Base-by-base conservation (phyloP, 2,888 invertebrate species). In the Drosophila crucigera region DNA sequence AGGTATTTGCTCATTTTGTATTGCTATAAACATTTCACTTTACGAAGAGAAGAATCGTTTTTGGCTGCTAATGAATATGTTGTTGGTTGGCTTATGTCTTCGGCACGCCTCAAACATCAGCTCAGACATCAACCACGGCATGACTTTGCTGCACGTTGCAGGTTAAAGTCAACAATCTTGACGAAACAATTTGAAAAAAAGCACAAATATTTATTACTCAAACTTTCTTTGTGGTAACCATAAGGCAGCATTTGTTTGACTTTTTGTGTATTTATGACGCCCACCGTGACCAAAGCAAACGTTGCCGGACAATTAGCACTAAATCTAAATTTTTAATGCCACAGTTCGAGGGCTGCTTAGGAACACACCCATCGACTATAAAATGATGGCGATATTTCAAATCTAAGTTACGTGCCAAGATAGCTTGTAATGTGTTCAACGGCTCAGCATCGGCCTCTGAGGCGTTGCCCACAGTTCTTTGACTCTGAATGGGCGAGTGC, bases 281-380 rank as follows among this genome's bases (percentile, higher is more conserved):
- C 83, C 83, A 83, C 84, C 25, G 60, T 9, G 60, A 41, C 49
- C 41, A 60, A 37, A 25, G 61, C 68, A 59, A 55, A 68, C 66
- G 66, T 43, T 75, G 75, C 68, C 77, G 55, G 77, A 78, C 89
- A 90, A 88, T 90, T 90, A 83, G 78, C 87, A 85, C 78, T 88
- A 88, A 90, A 88, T 90, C 90, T 88, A 83, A 62, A 72, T 71
- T 78, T 76, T 67, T 80, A 76, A 76, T 82, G 55, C 67, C 47
- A 62, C 67, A 59, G 41, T 65, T 76, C 69, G 68, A 68, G 58
- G 60, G 35, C 61, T 62, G 62, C 58, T 59, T 43, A 11, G 58
- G 30, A 53, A 16, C 47, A 80, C 77, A 67, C 77, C 71, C 49
- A 22, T 33, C 25, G 63, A 39, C 62, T 30, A 43, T 53, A 60